These are phyloP conservation scores for Rotaria socialis DNA, from an alignment of 2,888 invertebrate genomes.

Conservation along the genomic window DNA sequence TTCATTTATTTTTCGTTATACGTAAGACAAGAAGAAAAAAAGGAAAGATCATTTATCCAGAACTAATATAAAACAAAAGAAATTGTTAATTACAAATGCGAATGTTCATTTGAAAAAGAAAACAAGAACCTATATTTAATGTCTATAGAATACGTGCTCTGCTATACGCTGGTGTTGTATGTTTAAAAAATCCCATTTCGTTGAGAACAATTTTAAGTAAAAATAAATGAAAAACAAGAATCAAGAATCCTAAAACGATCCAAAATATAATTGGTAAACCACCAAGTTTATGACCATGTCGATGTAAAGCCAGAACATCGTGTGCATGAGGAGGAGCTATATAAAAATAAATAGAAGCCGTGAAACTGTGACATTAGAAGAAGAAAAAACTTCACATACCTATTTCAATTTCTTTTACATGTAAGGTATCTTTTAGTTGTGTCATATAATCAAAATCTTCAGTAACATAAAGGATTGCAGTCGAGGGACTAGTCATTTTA, in stretches of 20 bases:
- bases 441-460: constrained; percentile 83
- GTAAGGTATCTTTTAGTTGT: constrained; percentile 80
- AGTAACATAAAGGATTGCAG: constrained; percentile 83
- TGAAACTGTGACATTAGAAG: not conserved
- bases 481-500: constrained; percentile 80
- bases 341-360: constrained; percentile 43
- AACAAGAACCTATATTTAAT: not conserved
- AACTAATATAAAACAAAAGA: not conserved
- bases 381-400: constrained; percentile 56
- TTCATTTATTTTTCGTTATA: not conserved
- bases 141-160: not conserved
- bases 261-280: constrained; percentile 85
- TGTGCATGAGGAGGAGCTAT: constrained; percentile 82
- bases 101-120: not conserved
- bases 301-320: constrained; percentile 81
- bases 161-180: not conserved
- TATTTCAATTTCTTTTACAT: constrained; percentile 68
- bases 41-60: not conserved
- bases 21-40: not conserved
- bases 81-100: not conserved
- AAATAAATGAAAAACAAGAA: constrained; percentile 84
- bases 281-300: constrained; percentile 81
- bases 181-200: constrained; percentile 32
- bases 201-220: constrained; percentile 75
- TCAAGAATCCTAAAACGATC: constrained; percentile 79